These are phyloP conservation scores for Istiophorus platypterus DNA, from an alignment of 2,113 vertebrate species.

Conservation along the genomic window DNA sequence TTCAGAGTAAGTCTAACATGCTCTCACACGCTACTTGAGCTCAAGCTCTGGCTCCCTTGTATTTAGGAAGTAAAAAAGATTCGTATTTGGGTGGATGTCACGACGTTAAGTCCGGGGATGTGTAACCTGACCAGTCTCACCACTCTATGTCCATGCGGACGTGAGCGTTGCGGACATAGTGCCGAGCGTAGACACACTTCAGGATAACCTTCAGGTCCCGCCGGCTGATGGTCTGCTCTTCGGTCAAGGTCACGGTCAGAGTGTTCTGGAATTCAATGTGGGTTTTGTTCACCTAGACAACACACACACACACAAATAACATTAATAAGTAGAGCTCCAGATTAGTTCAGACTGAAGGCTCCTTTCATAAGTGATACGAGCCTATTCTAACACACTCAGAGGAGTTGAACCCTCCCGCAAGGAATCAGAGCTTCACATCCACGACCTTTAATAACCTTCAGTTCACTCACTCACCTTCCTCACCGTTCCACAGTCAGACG, in stretches of 20 bases:
- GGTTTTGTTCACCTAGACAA: constrained; percentile 72
- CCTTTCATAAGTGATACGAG: no score
- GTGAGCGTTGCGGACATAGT: constrained; percentile 59
- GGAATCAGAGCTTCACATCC: background rate
- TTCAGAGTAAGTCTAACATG: no score
- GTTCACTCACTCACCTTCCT: constrained; percentile 61
- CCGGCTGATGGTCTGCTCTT: constrained; percentile 61
- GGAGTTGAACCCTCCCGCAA: no score
- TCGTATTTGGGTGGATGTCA: background rate
- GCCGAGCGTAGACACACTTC: constrained; percentile 77
- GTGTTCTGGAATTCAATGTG: constrained; percentile 75
- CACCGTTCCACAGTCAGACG: constrained; percentile 72
- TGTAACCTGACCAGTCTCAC: constrained; percentile 51
- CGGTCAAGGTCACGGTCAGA: constrained; percentile 59
- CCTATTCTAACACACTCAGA: no score
- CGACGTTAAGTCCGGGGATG: no score
- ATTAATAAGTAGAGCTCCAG: no score
- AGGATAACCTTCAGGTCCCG: constrained; percentile 70
- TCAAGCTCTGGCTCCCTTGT: background rate
- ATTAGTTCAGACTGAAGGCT: no score
- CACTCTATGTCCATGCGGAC: constrained; percentile 60
- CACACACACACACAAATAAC: constrained; percentile 1
- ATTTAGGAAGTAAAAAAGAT: background rate
- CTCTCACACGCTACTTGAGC: no score
- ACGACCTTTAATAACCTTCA: background rate